Evolutionary conservation across 2,113 vertebrate species (phyloP).

Genomic region (Oriolus oriolus): DNA sequence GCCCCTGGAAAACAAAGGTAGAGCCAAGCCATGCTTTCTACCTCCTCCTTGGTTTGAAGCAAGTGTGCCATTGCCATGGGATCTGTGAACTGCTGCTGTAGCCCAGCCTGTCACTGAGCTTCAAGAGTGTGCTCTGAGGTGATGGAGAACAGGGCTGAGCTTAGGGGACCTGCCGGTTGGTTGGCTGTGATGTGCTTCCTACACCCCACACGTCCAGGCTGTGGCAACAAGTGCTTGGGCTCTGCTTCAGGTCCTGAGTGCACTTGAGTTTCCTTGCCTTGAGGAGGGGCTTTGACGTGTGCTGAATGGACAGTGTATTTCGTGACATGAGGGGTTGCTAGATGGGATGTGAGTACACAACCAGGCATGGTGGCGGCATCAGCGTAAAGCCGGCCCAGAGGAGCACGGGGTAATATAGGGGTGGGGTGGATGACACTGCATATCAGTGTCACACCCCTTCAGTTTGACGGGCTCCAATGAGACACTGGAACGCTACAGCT

Average conservation of each 20-base stretch:
- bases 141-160: background rate
- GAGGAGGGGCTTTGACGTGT: background rate
- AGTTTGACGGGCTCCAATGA: background rate
- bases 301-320: background rate
- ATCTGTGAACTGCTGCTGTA: background rate
- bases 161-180: background rate
- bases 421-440: background rate
- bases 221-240: background rate
- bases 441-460: background rate
- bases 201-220: background rate
- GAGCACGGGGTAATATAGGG: background rate
- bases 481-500: background rate
- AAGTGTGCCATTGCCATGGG: background rate
- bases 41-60: background rate
- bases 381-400: accelerated
- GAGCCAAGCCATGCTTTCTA: background rate
- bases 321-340: accelerated
- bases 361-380: accelerated
- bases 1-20: background rate
- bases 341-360: background rate
- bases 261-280: background rate
- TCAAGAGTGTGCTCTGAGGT: background rate
- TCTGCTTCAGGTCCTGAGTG: background rate
- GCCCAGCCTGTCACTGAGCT: background rate
- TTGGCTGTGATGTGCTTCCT: background rate